Percentiles rank a stretch among this genome's conserved stretches.
These are phyloP conservation scores for Melanotaenia nigrans DNA, from an alignment of 2,797 vertebrate species.

Conservation along the genomic window DNA sequence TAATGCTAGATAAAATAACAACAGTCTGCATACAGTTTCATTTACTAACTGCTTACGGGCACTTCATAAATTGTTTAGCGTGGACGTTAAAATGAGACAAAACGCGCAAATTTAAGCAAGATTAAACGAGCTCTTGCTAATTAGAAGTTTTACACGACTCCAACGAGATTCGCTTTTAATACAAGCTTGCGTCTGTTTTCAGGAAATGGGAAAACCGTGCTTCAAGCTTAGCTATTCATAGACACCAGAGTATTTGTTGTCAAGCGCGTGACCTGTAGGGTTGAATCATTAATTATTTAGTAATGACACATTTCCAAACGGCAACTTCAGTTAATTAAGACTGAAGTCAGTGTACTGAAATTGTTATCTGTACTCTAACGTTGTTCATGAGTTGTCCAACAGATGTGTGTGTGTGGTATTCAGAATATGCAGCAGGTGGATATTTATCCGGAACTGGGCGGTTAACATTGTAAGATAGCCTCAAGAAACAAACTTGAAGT, in stretches of 20 bases:
- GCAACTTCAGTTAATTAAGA: too few relatives aligned
- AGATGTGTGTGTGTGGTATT: not conserved
- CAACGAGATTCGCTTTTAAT: not conserved
- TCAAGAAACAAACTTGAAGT: too few relatives aligned
- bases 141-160: too few relatives aligned
- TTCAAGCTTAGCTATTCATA: not conserved
- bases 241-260: not conserved
- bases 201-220: not conserved
- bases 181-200: not conserved
- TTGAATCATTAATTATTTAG: too few relatives aligned
- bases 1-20: not conserved
- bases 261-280: too few relatives aligned
- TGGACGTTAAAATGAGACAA: not conserved
- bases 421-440: too few relatives aligned
- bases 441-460: too few relatives aligned
- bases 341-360: too few relatives aligned
- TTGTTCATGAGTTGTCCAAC: not conserved
- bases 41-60: not conserved
- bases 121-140: not conserved
- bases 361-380: too few relatives aligned
- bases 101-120: not conserved
- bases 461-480: too few relatives aligned
- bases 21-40: not conserved
- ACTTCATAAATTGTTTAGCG: too few relatives aligned
- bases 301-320: too few relatives aligned